Evolutionary conservation across 2,113 vertebrate species (phyloP), one percentile per base, ranked within the genome.

Genomic region (Brienomyrus longianalis): DNA sequence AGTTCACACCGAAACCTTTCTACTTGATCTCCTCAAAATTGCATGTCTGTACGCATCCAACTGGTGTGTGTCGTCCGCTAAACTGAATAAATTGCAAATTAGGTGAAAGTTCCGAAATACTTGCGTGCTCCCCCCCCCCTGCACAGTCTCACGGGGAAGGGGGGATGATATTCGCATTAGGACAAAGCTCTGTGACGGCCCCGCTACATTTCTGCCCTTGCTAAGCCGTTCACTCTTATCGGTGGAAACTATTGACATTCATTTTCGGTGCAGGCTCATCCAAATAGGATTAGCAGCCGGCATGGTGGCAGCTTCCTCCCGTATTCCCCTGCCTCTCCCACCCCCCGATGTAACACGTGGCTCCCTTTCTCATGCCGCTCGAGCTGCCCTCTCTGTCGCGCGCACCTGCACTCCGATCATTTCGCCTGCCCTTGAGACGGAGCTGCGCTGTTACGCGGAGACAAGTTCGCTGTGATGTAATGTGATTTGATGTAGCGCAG

Each of bases 161-260:
- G 59, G 59, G n/a, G 43, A 0, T 77, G 88, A 74, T 50, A 88
- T 74, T 88, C 23, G 31, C 88, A 74, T 88, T 88, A 50, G 51
- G 88, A 74, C 88, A 87, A 87, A 87, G 85, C 45, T 52, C 56
- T 62, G 31, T 62, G 89, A 89, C 83, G 45, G 88, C 88, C 35
- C 31, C 7, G 35, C 47, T 89, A 89, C 74, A 86, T 90, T 90
- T 52, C 17, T 66, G 80, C 83, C 45, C 89, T 86, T 90, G 84
- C 83, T 89, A 89, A 90, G 45, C 89, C 31, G 35, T 74, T 48
- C 45, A 47, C 89, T 86, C 89, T 90, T 90, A 90, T 90, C 89
- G 62, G 89, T 27, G 84, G 84, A 86, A 90, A 90, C 83, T 90
- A 90, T 90, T 90, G 89, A 90, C 89, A 86, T 84, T 90, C 84